Evolutionary conservation across 2,113 vertebrate genomes (phyloP).

Genomic region (Oryzias woworae): DNA sequence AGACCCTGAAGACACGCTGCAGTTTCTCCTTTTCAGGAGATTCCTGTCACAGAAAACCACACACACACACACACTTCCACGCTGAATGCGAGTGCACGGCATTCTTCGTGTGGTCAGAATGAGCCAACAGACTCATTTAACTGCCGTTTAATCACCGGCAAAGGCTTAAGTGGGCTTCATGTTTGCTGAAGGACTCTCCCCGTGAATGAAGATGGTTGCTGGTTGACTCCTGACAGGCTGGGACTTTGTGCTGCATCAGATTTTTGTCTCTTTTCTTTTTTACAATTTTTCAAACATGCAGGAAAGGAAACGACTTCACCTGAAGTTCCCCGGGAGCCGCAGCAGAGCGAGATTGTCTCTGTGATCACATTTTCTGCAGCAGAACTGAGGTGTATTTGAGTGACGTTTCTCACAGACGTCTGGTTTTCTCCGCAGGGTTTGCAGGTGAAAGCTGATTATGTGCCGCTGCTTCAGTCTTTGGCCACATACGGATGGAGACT

Average conservation of each 20-base stretch:
- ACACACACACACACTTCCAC: conserved; percentile 40
- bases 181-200: conserved; percentile 37
- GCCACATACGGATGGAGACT: conserved; percentile 94
- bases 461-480: conserved; percentile 92
- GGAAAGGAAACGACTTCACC: background rate
- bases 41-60: conserved; percentile 37
- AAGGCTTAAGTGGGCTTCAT: conserved; percentile 23
- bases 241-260: conserved; percentile 7
- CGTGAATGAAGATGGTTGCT: conserved; percentile 27
- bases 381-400: background rate
- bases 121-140: conserved; percentile 13
- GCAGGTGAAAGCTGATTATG: conserved; percentile 93
- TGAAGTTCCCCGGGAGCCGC: conserved; percentile 10
- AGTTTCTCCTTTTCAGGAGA: conserved; percentile 45
- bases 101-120: background rate
- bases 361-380: no score
- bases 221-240: conserved; percentile 29
- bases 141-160: conserved; percentile 14
- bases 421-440: conserved; percentile 78
- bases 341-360: conserved; percentile 20
- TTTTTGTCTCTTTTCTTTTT: conserved; percentile 8
- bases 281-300: conserved; percentile 8
- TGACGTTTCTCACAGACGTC: background rate
- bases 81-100: background rate
- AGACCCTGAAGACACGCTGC: conserved; percentile 39